phyloP scores from a whole-genome alignment of 2,113 vertebrate species.

The Otis tarda region DNA sequence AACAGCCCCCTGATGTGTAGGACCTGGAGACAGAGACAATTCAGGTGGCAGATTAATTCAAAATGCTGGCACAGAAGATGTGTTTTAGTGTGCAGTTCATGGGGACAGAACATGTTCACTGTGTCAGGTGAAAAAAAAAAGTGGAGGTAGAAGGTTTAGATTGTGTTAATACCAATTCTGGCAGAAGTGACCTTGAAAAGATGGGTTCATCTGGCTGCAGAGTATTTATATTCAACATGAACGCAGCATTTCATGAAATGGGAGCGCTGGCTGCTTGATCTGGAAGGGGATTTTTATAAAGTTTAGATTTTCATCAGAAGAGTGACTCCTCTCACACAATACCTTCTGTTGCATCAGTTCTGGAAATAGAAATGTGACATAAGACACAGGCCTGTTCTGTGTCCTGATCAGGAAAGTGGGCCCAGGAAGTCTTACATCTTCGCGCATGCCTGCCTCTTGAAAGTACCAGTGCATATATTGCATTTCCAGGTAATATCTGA shows the following conservation, averaged over 20 bases:
- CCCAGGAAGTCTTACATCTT: neutral
- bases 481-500: neutral
- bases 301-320: neutral
- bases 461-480: neutral
- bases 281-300: neutral
- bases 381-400: neutral
- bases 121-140: neutral
- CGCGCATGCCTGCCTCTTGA: neutral
- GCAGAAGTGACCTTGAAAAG: neutral
- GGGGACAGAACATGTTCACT: neutral
- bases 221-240: neutral
- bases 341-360: neutral
- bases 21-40: neutral
- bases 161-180: neutral
- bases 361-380: neutral
- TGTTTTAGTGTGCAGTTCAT: neutral
- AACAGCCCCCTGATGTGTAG: neutral
- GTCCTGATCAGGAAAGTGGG: neutral
- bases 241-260: neutral
- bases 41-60: neutral
- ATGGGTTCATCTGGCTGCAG: neutral
- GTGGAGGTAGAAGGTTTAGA: neutral
- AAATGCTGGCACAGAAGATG: neutral
- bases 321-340: neutral
- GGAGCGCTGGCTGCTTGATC: neutral